Conservation (phyloP, 2,797 vertebrate species). For the Sebastes flavidus region DNA sequence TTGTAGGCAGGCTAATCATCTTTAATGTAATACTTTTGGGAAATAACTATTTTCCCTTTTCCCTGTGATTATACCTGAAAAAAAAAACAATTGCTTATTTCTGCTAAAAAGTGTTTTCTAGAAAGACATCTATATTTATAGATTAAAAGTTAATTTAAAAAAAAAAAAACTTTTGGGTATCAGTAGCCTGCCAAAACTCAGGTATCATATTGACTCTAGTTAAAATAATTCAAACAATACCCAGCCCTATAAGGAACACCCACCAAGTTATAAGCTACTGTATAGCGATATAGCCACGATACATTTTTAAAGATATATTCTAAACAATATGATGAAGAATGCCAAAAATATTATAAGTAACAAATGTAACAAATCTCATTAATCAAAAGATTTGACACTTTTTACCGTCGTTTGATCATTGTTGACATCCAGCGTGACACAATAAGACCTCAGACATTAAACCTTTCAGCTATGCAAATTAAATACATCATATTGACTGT, state of each 20-base stretch:
- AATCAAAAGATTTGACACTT: not conserved
- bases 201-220: not conserved
- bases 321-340: not conserved
- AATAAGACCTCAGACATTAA: slow-evolving; percentile 42
- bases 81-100: not conserved
- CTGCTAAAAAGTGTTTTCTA: not conserved
- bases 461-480: slow-evolving; percentile 76
- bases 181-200: not conserved
- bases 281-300: not conserved
- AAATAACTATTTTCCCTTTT: not conserved
- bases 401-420: slow-evolving; percentile 27
- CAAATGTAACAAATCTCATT: not conserved
- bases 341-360: not conserved
- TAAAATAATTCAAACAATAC: too few species aligned
- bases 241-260: not conserved
- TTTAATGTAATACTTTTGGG: not conserved
- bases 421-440: slow-evolving; percentile 32
- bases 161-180: too few species aligned
- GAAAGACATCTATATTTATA: not conserved
- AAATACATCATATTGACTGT: slow-evolving; percentile 80
- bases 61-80: too few species aligned
- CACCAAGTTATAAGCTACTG: not conserved
- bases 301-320: not conserved
- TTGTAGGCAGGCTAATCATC: not conserved
- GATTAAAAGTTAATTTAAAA: too few species aligned